Base-by-base conservation (phyloP, 2,797 vertebrate species). In the Podarcis siculus region DNA sequence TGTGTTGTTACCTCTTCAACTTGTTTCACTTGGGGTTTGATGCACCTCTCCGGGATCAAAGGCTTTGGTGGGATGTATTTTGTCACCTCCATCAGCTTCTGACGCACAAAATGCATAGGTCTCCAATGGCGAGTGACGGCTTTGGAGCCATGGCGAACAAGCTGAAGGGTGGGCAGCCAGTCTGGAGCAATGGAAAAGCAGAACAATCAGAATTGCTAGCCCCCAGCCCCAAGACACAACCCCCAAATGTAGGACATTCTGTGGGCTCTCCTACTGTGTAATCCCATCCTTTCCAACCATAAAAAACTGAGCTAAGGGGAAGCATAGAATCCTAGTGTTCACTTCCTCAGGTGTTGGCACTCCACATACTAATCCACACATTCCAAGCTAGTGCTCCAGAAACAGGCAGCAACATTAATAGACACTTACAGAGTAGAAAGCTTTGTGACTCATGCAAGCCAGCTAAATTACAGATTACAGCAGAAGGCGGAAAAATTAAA, bases 31-130 rank as follows among this genome's bases (percentile, higher is more conserved):
- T 4, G 30, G 27, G 90, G 61, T 0, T 95, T 77, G n/a, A 97
- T 94, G 2, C 98, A 98, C 25, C 92, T 92, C 0, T 93, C 95
- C 1, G 97, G 96, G 79, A 94, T 0, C 0, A 67, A 78, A 3
- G 96, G 97, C 30, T 95, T 92, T 0, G 98, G 98, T 2, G 98
- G 96, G 10, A 98, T 90, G 90, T 98, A 99, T 90, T 97, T 66
- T 0, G 99, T 99, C 1, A 99, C 81, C 1, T 98, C 98, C 97
- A 99, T 64, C 21, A 99, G 94, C 94, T 99, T 99, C 96, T 98
- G 97, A 79, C 98, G 98, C 61, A 98, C 91, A 88, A 98, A 91
- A 94, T 98, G 98, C 95, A 98, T 91, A 3, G 98, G 98, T 30
- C 93, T 98, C 93, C 92, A 96, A 95, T 99, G 99, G 2, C 99